Conservation (phyloP, 2,888 invertebrate genomes). For the Acleris literana region DNA sequence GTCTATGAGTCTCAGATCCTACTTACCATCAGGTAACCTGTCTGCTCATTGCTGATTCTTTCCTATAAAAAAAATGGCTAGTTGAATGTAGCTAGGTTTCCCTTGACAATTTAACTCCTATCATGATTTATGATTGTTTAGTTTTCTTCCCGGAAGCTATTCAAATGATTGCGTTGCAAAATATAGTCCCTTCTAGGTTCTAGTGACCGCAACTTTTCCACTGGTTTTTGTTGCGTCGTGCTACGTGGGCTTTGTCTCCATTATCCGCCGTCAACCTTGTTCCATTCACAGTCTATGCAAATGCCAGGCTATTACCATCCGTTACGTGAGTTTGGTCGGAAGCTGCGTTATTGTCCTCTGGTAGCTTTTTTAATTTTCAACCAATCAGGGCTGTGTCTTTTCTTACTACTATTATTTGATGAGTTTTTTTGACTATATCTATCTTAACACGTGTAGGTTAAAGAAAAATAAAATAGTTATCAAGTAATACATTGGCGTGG, state of each 20-base stretch:
- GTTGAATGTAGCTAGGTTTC: too few relatives aligned
- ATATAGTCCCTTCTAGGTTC: conserved; percentile 5
- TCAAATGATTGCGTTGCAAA: conserved; percentile 12
- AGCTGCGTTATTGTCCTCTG: conserved; percentile 26
- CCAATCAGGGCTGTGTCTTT: conserved; percentile 21
- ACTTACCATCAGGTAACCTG: too few relatives aligned
- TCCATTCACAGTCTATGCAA: conserved; percentile 33
- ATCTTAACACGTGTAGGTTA: too few relatives aligned
- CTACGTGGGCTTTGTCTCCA: conserved; percentile 23
- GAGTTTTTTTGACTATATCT: too few relatives aligned
- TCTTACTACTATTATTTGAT: too few relatives aligned
- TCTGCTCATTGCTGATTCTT: too few relatives aligned
- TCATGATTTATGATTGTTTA: not conserved
- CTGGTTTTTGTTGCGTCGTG: conserved; percentile 18
- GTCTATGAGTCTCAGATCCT: too few relatives aligned
- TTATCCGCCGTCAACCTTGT: conserved; percentile 24
- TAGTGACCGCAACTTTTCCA: conserved; percentile 27
- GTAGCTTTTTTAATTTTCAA: conserved; percentile 28
- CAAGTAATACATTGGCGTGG: too few relatives aligned
- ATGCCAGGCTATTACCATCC: conserved; percentile 33
- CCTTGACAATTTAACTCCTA: too few relatives aligned
- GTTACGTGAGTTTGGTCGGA: conserved; percentile 33
- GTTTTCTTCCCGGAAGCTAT: conserved; percentile 18
- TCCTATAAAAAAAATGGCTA: too few relatives aligned
- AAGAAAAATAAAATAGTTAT: too few relatives aligned